Percentiles rank a stretch among this genome's conserved stretches.
These are phyloP conservation scores for Amphipoea lucens DNA, from an alignment of 2,888 invertebrate species.

Conservation along the genomic window DNA sequence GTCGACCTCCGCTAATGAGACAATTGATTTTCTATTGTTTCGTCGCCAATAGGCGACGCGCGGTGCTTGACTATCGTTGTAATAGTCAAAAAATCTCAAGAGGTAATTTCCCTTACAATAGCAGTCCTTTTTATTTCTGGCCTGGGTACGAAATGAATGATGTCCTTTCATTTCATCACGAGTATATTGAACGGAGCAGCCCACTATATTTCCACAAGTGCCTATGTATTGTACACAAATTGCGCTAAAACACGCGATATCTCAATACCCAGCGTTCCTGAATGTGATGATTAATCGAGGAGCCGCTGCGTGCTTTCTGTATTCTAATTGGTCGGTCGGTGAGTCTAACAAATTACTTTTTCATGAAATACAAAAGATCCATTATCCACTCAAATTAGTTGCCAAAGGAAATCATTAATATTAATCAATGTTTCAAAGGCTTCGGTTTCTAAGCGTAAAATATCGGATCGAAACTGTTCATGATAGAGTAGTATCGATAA, in stretches of 20 bases:
- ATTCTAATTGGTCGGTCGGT: constrained; percentile 81
- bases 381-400: constrained; percentile 89
- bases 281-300: constrained; percentile 80
- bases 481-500: constrained; percentile 48
- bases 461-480: constrained; percentile 52
- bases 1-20: too few species aligned
- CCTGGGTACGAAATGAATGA: too few species aligned
- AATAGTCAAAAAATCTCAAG: too few species aligned
- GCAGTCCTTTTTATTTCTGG: too few species aligned
- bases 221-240: constrained; percentile 51
- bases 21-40: too few species aligned
- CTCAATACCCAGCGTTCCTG: constrained; percentile 66
- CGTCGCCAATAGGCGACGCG: too few species aligned
- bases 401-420: constrained; percentile 87
- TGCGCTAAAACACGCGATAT: constrained; percentile 67
- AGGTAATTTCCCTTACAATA: too few species aligned
- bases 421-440: constrained; percentile 87
- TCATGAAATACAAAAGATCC: constrained; percentile 86
- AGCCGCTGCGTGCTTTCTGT: constrained; percentile 76
- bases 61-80: too few species aligned
- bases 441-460: constrained; percentile 64
- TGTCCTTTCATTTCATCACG: constrained; percentile 14
- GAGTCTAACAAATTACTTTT: constrained; percentile 86
- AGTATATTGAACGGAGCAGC: constrained; percentile 35
- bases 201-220: constrained; percentile 35